These are phyloP conservation scores for Papilio dardanus DNA, from an alignment of 1,140 invertebrate species.

Conservation along the genomic window DNA sequence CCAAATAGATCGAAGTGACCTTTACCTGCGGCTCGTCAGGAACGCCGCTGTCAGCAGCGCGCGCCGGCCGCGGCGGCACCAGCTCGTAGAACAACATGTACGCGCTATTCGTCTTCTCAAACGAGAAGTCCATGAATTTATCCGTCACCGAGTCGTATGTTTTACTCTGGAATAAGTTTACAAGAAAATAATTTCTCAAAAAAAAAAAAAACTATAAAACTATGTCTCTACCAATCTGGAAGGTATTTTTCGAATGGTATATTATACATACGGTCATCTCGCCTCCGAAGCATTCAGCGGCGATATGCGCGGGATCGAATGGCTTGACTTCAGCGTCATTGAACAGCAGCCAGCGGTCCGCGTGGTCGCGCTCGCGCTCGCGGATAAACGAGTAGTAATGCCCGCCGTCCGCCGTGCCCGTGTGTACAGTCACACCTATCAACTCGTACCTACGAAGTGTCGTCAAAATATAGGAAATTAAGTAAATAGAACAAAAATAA, in stretches of 20 bases:
- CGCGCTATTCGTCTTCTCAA: conserved; percentile 98
- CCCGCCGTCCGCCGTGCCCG: conserved; percentile 97
- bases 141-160: conserved; percentile 98
- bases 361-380: conserved; percentile 86
- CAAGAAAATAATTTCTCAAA: conserved; percentile 16
- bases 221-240: no score
- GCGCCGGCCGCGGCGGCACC: conserved; percentile 82
- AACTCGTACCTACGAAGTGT: conserved; percentile 97
- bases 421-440: conserved; percentile 98
- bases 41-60: conserved; percentile 74
- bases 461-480: no score
- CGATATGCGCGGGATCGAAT: conserved; percentile 96
- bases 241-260: no score
- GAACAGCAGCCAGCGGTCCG: conserved; percentile 96
- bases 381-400: conserved; percentile 99
- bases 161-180: conserved; percentile 89
- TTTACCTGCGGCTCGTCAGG: conserved; percentile 76
- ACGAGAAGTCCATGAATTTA: conserved; percentile 98
- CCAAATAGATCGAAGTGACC: no score
- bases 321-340: conserved; percentile 98
- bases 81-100: conserved; percentile 98
- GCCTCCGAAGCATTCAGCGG: conserved; percentile 97
- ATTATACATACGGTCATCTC: conserved; percentile 92
- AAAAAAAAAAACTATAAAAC: background rate
- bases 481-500: no score